Base-by-base conservation (phyloP, 2,113 vertebrate species). In the Ploceus nigricollis region DNA sequence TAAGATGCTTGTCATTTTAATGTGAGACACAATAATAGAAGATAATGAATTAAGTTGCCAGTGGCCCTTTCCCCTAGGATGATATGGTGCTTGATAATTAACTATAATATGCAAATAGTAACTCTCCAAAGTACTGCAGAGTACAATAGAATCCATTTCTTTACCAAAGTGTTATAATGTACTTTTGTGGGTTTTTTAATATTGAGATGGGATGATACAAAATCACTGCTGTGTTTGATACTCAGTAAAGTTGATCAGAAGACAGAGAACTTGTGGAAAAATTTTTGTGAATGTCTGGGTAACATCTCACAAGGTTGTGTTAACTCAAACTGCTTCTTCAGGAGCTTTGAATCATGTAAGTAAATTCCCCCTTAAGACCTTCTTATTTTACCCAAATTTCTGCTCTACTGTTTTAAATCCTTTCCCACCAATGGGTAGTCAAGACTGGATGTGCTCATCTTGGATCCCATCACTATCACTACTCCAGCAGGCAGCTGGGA, bases 41-140 rank as follows among this genome's bases (percentile, higher is more conserved):
- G 96, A 97, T 97, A 98, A 97, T 98, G 94, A 98, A 98, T 97
- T 94, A 96, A 97, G 95, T 94, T 97, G 97, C 94, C 85, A 82
- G 89, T 90, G 81, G 81, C 92, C 70, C 51, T 83, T 91, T 98
- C 98, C 98, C 98, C 79, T 73, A 93, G 97, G 98, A 97, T 87
- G 84, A 94, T 97, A 97, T 96, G 98, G 97, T 97, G 98, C 97
- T 97, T 98, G 98, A 98, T 99, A 99, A 99, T 99, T 99, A 99
- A 97, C 94, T 97, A 97, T 96, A 97, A 98, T 98, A 99, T 98
- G 98, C 98, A 98, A 98, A 99, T 96, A 93, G 25, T 82, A 90
- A 37, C 50, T 30, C 91, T 91, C 85, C 77, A 58, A 91, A 97
- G 53, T 63, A 56, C 57, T 94, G 78, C n/a, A 66, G 63, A 54